Base-by-base conservation (phyloP, 2,797 vertebrate species). In the Mormyrus hasselquistii region DNA sequence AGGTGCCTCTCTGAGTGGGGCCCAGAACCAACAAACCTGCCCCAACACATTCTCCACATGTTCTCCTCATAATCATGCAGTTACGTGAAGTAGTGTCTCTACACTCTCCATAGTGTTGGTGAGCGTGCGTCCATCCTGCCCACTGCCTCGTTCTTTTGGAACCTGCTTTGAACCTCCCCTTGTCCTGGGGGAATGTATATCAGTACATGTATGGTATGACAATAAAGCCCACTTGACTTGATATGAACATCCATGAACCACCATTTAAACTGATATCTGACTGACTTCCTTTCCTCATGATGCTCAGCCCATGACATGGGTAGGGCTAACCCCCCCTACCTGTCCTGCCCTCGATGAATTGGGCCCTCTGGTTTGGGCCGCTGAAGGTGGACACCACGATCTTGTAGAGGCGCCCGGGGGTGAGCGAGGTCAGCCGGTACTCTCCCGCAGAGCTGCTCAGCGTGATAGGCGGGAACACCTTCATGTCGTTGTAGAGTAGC, bases 401-500 rank as follows among this genome's bases (percentile, higher is more conserved):
- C 95, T 98, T 99, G 92, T 99, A 99, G 1, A 97, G 97, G 9
- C 98, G 97, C n/a, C 98, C 98, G 0, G 98, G 97, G 0, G 97
- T 99, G 89, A 99, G 96, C 0, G 98, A 97, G 2, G 96, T 96
- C 90, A 99, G 97, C 76, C 93, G 88, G 53, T 96, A 98, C 88
- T 95, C 94, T 0, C 93, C 93, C 1, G 96, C 93, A 0, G 94
- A 94, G 88, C 96, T 97, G 91, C 96, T 95, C 91, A 99, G 96
- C 9, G 97, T 97, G 92, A 98, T 94, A 2, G 98, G 96, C 53
- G 98, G 98, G 90, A 99, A 97, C 90, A 99, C 97, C 94, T 97
- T 98, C 96, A 99, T 97, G 91, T 99, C 98, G 41, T 96, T 99
- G 95, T 98, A 99, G 41, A 99, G 96, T 88, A 99, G 95, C 92